These are phyloP conservation scores for Lutjanus erythropterus DNA, from an alignment of 2,113 vertebrate species.

Conservation along the genomic window DNA sequence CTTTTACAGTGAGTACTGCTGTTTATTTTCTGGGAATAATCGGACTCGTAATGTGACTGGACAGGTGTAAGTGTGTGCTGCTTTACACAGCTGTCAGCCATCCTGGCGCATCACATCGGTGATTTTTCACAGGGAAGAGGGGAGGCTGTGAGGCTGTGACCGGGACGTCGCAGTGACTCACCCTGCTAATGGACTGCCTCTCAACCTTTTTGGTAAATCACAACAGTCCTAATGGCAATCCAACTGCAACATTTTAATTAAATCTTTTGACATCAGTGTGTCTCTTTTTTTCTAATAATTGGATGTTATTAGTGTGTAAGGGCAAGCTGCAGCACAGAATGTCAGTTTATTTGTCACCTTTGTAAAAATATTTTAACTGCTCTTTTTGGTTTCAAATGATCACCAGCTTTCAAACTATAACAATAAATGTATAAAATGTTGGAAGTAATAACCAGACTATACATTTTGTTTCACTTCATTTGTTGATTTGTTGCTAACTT, in stretches of 20 bases:
- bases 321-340: not conserved
- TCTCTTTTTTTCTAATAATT: slow-evolving; percentile 20
- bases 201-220: slow-evolving; percentile 14
- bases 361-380: not conserved
- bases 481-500: no score
- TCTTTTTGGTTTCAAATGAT: not conserved
- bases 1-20: slow-evolving; percentile 41
- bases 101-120: slow-evolving; percentile 57
- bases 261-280: not conserved
- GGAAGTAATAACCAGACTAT: not conserved
- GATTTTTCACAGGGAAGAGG: slow-evolving; percentile 58
- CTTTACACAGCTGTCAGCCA: slow-evolving; percentile 77
- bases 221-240: slow-evolving; percentile 18
- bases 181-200: slow-evolving; percentile 39
- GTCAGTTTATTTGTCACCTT: not conserved
- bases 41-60: slow-evolving; percentile 64
- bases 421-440: not conserved
- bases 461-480: no score
- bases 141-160: slow-evolving; percentile 49
- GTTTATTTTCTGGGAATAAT: slow-evolving; percentile 68
- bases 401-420: not conserved
- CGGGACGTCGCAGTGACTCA: slow-evolving; percentile 25
- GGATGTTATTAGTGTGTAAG: slow-evolving; percentile 23
- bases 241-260: slow-evolving; percentile 17
- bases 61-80: slow-evolving; percentile 72